Percentiles rank a stretch among this genome's conserved stretches.
Evolutionary conservation across 1,140 invertebrate genomes (phyloP).

Genomic region (Copidosoma floridanum): DNA sequence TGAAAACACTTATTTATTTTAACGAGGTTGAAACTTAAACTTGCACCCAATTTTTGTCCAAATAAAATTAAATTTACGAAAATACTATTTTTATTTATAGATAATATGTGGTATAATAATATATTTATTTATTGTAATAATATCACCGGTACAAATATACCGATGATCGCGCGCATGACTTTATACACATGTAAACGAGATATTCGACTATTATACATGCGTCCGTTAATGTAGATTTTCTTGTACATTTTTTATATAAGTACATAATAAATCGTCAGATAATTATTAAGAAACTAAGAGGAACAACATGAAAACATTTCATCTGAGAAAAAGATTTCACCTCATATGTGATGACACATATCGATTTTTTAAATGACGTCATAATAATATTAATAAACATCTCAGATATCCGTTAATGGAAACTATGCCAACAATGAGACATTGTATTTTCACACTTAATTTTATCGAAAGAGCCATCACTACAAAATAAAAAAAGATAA

Average conservation of each 20-base stretch:
- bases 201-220: slow-evolving; percentile 44
- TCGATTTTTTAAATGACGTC: slow-evolving; percentile 12
- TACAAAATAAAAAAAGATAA: too few species aligned
- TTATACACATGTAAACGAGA: slow-evolving; percentile 38
- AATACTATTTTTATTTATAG: too few species aligned
- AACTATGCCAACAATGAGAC: neutral
- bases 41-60: too few species aligned
- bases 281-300: slow-evolving; percentile 25
- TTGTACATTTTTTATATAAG: slow-evolving; percentile 56
- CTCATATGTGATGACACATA: slow-evolving; percentile 3
- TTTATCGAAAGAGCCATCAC: too few species aligned
- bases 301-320: neutral
- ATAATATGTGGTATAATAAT: too few species aligned
- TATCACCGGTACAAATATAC: too few species aligned
- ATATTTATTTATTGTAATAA: slow-evolving; percentile 39
- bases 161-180: slow-evolving; percentile 3
- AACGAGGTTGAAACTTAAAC: too few species aligned
- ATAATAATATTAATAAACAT: too few species aligned
- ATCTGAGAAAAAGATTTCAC: neutral
- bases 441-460: too few species aligned
- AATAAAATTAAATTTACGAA: too few species aligned
- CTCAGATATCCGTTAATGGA: too few species aligned
- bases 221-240: slow-evolving; percentile 55
- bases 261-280: slow-evolving; percentile 46
- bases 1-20: too few species aligned